These are phyloP conservation scores for Apoda limacodes DNA, from an alignment of 2,888 invertebrate species.

Conservation along the genomic window DNA sequence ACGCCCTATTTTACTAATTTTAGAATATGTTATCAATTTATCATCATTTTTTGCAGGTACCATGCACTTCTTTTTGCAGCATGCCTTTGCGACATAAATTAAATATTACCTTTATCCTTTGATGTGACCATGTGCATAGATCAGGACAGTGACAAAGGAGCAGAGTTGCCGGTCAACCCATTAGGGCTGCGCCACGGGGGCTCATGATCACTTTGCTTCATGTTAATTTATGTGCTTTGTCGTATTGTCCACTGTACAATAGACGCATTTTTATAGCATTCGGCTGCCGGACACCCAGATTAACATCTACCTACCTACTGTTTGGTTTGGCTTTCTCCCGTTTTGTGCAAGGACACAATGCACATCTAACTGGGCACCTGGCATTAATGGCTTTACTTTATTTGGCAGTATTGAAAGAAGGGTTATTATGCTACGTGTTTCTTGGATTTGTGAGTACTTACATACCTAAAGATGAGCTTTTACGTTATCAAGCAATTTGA, in stretches of 20 bases:
- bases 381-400: constrained; percentile 51
- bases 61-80: too few species aligned
- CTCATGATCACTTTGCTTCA: constrained; percentile 66
- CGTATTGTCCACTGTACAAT: constrained; percentile 52
- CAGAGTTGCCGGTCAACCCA: constrained; percentile 53
- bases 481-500: too few species aligned
- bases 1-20: too few species aligned
- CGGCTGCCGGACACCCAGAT: constrained; percentile 66
- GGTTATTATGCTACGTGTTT: too few species aligned
- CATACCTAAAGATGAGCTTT: too few species aligned
- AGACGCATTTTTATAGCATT: constrained; percentile 54
- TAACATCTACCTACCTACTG: constrained; percentile 48
- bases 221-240: constrained; percentile 69
- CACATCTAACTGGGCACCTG: constrained; percentile 53
- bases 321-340: constrained; percentile 58
- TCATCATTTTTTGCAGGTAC: too few species aligned
- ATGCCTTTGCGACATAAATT: constrained; percentile 22
- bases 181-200: constrained; percentile 54
- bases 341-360: constrained; percentile 63
- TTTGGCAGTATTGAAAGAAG: too few species aligned
- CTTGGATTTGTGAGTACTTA: too few species aligned
- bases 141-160: constrained; percentile 20
- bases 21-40: too few species aligned
- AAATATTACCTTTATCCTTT: too few species aligned
- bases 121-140: constrained; percentile 19